These are phyloP conservation scores for Marronus borbonicus DNA, from an alignment of 2,888 invertebrate species.

Conservation along the genomic window DNA sequence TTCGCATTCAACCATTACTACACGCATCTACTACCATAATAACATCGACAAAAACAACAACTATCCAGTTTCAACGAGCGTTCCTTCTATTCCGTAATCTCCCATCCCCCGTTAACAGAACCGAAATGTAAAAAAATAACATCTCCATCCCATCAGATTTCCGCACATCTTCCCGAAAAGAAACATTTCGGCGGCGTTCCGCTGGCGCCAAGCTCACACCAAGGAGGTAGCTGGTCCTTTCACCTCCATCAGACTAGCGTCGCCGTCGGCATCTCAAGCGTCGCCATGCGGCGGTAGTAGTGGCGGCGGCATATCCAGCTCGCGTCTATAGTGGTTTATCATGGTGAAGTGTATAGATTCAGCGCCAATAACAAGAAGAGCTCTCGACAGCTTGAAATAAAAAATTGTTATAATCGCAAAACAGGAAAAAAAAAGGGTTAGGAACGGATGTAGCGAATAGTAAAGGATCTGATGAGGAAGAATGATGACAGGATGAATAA, in stretches of 20 bases:
- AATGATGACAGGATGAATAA: too few species aligned
- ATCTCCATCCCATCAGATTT: conserved; percentile 51
- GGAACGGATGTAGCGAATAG: too few species aligned
- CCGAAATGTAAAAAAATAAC: conserved; percentile 50
- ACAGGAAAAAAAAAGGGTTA: not conserved
- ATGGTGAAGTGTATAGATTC: not conserved
- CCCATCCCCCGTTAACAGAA: conserved; percentile 28
- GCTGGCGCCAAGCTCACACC: conserved; percentile 64
- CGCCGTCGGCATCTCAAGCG: conserved; percentile 50
- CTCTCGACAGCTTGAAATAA: conserved; percentile 64
- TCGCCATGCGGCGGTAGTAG: conserved; percentile 54
- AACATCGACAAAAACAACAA: conserved; percentile 26
- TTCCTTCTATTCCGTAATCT: not conserved
- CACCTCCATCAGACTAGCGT: conserved; percentile 53
- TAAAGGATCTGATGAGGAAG: too few species aligned
- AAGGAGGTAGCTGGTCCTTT: not conserved
- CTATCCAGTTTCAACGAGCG: not conserved
- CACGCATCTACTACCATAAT: not conserved
- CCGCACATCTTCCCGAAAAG: conserved; percentile 54
- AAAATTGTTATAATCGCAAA: conserved; percentile 67
- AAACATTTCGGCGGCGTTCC: conserved; percentile 63
- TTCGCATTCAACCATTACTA: not conserved
- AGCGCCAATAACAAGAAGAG: conserved; percentile 49
- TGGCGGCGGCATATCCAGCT: conserved; percentile 20
- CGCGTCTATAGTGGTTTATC: not conserved